These are phyloP conservation scores for Apotomis betuletana DNA, from an alignment of 2,888 invertebrate species.

Conservation along the genomic window DNA sequence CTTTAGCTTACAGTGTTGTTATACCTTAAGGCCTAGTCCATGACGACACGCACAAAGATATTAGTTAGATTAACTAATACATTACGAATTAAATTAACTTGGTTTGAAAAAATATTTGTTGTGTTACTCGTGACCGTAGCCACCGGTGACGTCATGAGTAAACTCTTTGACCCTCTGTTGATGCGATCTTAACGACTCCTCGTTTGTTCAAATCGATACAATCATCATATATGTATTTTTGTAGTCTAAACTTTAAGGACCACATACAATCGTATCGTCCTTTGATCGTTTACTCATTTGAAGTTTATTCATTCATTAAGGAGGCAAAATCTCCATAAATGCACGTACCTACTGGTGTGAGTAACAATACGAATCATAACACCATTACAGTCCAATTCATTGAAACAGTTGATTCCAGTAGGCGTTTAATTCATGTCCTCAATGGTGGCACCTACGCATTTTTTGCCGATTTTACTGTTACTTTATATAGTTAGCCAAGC, in stretches of 20 bases:
- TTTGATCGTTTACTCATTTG: background rate
- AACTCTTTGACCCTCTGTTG: constrained; percentile 17
- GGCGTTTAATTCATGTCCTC: constrained; percentile 20
- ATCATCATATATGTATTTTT: background rate
- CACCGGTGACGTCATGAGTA: constrained; percentile 4
- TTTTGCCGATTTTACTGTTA: constrained; percentile 39
- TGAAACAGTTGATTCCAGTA: constrained; percentile 15
- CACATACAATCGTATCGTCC: background rate
- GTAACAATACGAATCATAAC: constrained; percentile 3
- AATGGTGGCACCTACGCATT: constrained; percentile 25
- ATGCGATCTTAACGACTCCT: constrained; percentile 4
- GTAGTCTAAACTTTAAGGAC: background rate
- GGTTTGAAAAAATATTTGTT: background rate
- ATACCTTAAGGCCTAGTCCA: background rate
- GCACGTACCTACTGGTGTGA: background rate
- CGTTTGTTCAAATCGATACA: constrained; percentile 5
- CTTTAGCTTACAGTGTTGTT: constrained; percentile 56
- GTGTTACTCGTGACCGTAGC: background rate
- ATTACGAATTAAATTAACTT: background rate
- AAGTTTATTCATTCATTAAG: background rate
- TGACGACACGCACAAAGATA: background rate
- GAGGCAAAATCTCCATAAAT: background rate
- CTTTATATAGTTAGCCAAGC: constrained; percentile 46
- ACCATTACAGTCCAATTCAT: constrained; percentile 14
- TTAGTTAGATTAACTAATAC: background rate